Conservation (phyloP, 1,140 invertebrate species). For the Centruroides sculpturatus region DNA sequence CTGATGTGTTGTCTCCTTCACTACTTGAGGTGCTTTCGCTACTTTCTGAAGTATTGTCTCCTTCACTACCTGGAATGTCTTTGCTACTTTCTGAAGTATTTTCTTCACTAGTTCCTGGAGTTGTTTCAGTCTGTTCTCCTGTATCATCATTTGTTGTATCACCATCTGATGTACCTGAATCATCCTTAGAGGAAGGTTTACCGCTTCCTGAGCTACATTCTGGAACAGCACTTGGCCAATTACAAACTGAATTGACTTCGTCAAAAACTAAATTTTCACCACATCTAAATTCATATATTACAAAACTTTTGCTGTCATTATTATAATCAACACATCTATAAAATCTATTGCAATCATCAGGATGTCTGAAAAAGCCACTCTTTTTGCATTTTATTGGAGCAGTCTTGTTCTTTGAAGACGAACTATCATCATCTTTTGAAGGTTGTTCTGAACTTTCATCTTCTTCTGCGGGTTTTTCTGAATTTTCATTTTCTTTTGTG, state of each 20-base stretch:
- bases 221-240: slow-evolving; percentile 19
- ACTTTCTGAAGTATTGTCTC: background rate
- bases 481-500: background rate
- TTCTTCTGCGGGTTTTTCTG: background rate
- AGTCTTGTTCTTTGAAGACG: background rate
- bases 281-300: slow-evolving; percentile 58
- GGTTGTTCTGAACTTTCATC: background rate
- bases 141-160: no score
- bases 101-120: background rate
- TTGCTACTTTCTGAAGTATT: background rate
- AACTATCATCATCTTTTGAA: background rate
- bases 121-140: no score
- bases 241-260: slow-evolving; percentile 22
- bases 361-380: slow-evolving; percentile 46
- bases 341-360: slow-evolving; percentile 38
- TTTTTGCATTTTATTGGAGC: background rate
- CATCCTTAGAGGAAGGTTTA: no score
- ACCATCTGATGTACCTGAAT: no score
- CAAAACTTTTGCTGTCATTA: slow-evolving; percentile 37
- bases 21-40: background rate
- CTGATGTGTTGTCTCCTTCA: background rate
- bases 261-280: slow-evolving; percentile 29
- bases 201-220: slow-evolving; percentile 19
- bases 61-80: background rate
- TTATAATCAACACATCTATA: slow-evolving; percentile 42